Evolutionary conservation across 92 coral and sea anemone genomes (phyloP), one percentile per base, ranked within the genome.

Genomic region (Palythoa grandis): DNA sequence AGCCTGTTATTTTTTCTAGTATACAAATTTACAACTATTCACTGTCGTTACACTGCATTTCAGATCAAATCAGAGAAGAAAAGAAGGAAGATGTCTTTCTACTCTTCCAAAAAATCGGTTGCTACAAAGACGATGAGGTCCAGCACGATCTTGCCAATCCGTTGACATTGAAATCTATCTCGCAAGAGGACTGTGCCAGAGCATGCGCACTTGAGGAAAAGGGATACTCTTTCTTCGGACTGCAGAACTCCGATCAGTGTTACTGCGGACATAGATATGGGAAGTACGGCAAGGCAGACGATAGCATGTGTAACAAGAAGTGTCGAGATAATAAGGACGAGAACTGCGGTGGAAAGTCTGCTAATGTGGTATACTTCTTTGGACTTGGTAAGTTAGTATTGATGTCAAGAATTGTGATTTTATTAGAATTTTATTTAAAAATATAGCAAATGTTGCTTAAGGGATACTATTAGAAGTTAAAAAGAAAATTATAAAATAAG

Each of bases 21-120:
- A 43, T 43, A 43, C 17, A 25, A 56, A 2, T 10, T 76, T 38
- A 29, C 57, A 47, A 61, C 54, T 19, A 16, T 22, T 22, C 0
- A 52, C 70, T 53, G 74, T 5, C 11, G 3, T 10, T 7, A 1
- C 87, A n/a, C 19, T 22, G 19, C 35, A 23, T 54, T 24, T 58
- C 85, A 92, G 99, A 91, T 63, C 91, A 91, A 79, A 69, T 93
- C 48, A 78, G 95, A 58, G 96, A 96, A 72, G 98, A 93, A 68
- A 96, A 91, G 95, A 96, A 90, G 40, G 94, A 96, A 88, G 99
- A 95, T 69, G 97, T 96, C 17, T 92, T 95, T 12, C 89, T 96
- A 16, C 93, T 96, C 88, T 96, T 95, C 88, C 99, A 96, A 87
- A 96, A 95, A 85, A 95, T 96, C 90, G 99, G 99, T 47, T 96